phyloP scores from a whole-genome alignment of 1,140 invertebrate species.

The Ostrea edulis region DNA sequence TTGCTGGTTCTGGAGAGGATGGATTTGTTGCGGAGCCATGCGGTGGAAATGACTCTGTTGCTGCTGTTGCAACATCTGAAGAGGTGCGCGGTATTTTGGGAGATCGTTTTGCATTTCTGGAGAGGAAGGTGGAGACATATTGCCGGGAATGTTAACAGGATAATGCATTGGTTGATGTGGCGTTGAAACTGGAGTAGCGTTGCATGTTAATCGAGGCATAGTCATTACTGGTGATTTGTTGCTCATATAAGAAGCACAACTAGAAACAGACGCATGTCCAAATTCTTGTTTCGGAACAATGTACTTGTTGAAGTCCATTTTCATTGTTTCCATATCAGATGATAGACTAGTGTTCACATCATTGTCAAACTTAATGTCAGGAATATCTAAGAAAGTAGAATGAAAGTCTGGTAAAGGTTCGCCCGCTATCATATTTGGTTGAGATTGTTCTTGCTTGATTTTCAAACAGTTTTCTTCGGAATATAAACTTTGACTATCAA shows the following conservation, averaged over 20 bases:
- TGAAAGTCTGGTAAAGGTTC: conserved; percentile 75
- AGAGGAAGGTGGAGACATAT: conserved; percentile 82
- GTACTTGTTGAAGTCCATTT: conserved; percentile 65
- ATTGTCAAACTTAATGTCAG: conserved; percentile 76
- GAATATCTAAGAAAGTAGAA: conserved; percentile 77
- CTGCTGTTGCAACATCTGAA: conserved; percentile 63
- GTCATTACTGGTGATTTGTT: conserved; percentile 55
- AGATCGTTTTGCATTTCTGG: conserved; percentile 77
- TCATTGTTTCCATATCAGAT: conserved; percentile 58
- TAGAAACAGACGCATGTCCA: conserved; percentile 46
- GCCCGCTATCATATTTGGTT: conserved; percentile 37
- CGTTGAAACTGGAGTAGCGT: conserved; percentile 57
- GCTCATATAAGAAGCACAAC: conserved; percentile 69
- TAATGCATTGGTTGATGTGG: conserved; percentile 62
- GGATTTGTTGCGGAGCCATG: conserved; percentile 50
- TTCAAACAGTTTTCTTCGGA: conserved; percentile 68
- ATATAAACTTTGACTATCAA: conserved; percentile 63
- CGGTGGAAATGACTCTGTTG: conserved; percentile 56
- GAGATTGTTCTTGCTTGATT: conserved; percentile 70
- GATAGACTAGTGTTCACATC: conserved; percentile 45
- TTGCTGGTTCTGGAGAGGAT: conserved; percentile 49
- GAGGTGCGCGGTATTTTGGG: conserved; percentile 54
- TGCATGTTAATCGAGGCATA: conserved; percentile 61
- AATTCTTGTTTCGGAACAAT: conserved; percentile 71
- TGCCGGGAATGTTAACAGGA: conserved; percentile 73